Evolutionary conservation across 2,888 invertebrate species (phyloP).

Genomic region (Plagodis pulveraria): DNA sequence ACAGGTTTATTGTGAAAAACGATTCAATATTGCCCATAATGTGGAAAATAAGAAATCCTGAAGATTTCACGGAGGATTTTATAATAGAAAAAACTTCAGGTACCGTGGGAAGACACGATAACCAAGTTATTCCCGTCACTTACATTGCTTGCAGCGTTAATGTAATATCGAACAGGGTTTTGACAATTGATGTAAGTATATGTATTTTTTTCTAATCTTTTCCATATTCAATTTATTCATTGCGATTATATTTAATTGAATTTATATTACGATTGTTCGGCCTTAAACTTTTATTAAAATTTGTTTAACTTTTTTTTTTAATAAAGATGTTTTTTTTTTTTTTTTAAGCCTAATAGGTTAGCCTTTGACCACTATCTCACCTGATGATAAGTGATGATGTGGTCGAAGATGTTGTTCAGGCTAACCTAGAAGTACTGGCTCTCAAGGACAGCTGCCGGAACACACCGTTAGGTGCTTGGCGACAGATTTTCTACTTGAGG

Average conservation of each 20-base stretch:
- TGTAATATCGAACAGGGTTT: slow-evolving; percentile 62
- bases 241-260: too few relatives aligned
- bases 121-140: slow-evolving; percentile 75
- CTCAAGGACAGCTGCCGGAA: too few relatives aligned
- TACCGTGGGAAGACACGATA: slow-evolving; percentile 69
- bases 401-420: too few relatives aligned
- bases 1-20: slow-evolving; percentile 81
- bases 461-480: too few relatives aligned
- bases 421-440: too few relatives aligned
- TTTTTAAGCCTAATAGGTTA: too few relatives aligned
- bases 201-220: neutral
- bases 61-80: slow-evolving; percentile 73
- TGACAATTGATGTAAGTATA: slow-evolving; percentile 74
- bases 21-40: slow-evolving; percentile 81
- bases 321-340: too few relatives aligned
- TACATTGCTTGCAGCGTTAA: slow-evolving; percentile 77
- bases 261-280: neutral
- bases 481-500: too few relatives aligned
- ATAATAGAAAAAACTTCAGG: slow-evolving; percentile 73
- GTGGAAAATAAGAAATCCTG: slow-evolving; percentile 80
- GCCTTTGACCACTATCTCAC: too few relatives aligned
- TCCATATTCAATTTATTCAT: neutral
- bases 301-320: slow-evolving; percentile 4
- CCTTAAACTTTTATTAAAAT: neutral
- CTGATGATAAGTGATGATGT: too few relatives aligned